A percentile compares a stretch with the other conserved stretches of the same genome.
Evolutionary conservation across 2,797 vertebrate species (phyloP).

Genomic region (Lagodon rhomboides): DNA sequence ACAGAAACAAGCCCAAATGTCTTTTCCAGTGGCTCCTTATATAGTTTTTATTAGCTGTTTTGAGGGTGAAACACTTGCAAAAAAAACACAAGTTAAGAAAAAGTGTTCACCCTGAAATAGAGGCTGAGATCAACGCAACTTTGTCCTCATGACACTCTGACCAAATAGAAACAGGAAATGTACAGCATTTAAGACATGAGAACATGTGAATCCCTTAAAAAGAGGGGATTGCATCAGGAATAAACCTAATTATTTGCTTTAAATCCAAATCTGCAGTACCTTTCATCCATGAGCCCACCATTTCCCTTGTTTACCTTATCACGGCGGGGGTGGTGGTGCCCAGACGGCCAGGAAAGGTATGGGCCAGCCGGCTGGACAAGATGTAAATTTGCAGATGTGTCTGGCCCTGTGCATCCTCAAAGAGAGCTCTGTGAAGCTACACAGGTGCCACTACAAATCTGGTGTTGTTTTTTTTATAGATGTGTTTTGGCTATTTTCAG

Average conservation of each 20-base stretch:
- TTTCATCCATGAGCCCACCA: constrained; percentile 27
- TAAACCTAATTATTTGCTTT: constrained; percentile 39
- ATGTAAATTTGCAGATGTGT: constrained; percentile 72
- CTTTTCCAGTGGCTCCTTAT: constrained; percentile 72
- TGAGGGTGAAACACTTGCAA: constrained; percentile 72
- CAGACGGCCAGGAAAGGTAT: constrained; percentile 74
- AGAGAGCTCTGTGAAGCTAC: constrained; percentile 66
- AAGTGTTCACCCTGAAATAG: constrained; percentile 77
- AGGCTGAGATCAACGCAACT: constrained; percentile 67
- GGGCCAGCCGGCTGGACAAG: constrained; percentile 49
- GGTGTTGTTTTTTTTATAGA: constrained; percentile 40
- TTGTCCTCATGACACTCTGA: constrained; percentile 64
- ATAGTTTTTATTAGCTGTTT: constrained; percentile 84
- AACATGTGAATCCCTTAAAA: constrained; percentile 44
- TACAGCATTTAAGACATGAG: constrained; percentile 37
- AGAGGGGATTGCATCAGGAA: background rate
- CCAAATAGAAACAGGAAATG: constrained; percentile 62
- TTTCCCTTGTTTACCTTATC: constrained; percentile 73
- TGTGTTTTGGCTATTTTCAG: constrained; percentile 58
- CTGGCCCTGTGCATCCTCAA: constrained; percentile 68
- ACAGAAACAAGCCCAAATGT: constrained; percentile 66
- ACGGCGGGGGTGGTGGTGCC: constrained; percentile 47
- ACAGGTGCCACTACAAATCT: constrained; percentile 57
- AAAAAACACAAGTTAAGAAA: constrained; percentile 80
- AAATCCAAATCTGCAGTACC: constrained; percentile 5